A percentile compares a stretch with the other conserved stretches of the same genome.
phyloP scores from a whole-genome alignment of 2,797 vertebrate genomes.

The Acanthurus leucopareius region DNA sequence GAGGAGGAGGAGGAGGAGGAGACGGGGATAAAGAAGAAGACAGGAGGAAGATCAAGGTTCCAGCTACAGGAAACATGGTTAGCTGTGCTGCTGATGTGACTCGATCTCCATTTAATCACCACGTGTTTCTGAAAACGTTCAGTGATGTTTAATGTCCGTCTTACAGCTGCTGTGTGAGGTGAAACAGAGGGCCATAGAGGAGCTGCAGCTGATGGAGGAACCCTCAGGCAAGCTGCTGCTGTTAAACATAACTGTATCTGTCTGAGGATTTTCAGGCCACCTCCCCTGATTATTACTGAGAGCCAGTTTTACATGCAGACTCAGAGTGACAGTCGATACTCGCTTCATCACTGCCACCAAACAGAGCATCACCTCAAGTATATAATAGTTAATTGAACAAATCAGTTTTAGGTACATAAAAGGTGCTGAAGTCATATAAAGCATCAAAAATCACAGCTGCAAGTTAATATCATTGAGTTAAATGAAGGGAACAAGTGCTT shows the following conservation, averaged over 20 bases:
- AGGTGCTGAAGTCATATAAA: too few species aligned
- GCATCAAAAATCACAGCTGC: too few species aligned
- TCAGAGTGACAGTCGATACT: neutral
- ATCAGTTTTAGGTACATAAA: too few species aligned
- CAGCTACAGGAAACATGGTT: conserved; percentile 89
- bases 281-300: neutral
- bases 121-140: neutral
- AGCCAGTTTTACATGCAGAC: neutral
- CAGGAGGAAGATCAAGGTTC: conserved; percentile 85
- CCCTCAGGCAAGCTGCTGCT: conserved; percentile 61
- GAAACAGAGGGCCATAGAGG: conserved; percentile 89
- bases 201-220: conserved; percentile 84
- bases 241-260: neutral
- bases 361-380: neutral
- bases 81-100: conserved; percentile 46
- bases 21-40: conserved; percentile 33
- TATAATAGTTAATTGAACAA: too few species aligned
- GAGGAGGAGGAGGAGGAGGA: conserved; percentile 27
- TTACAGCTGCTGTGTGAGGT: conserved; percentile 91
- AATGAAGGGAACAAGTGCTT: too few species aligned
- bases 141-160: conserved; percentile 26
- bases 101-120: neutral
- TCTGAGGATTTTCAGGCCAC: neutral
- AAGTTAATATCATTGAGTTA: too few species aligned
- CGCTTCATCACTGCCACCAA: neutral